Conservation (phyloP, 1,140 invertebrate species). For the Temnothorax curvispinosus region DNA sequence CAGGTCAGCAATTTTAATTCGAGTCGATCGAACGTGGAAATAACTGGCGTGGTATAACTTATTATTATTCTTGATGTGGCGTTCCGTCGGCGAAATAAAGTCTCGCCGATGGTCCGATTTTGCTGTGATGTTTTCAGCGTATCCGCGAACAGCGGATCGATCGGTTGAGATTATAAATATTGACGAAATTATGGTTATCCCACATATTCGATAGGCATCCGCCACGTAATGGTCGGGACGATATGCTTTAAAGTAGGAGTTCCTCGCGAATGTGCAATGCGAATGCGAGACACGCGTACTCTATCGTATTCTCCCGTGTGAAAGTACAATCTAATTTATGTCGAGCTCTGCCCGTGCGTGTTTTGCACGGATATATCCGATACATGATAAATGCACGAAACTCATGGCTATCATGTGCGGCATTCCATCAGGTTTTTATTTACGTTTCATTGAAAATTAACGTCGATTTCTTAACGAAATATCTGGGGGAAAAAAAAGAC, state of each 20-base stretch:
- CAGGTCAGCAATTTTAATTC: conserved; percentile 48
- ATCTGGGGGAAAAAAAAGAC: neutral
- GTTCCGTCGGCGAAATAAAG: conserved; percentile 4
- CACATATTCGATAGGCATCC: conserved; percentile 29
- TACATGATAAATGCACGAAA: conserved; percentile 64
- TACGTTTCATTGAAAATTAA: conserved; percentile 10
- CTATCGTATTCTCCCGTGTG: conserved; percentile 50
- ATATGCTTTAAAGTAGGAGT: conserved; percentile 24
- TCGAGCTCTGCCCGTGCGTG: neutral
- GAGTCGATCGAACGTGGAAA: neutral
- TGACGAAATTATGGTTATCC: conserved; percentile 26
- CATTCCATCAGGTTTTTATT: conserved; percentile 1
- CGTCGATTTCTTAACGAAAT: neutral
- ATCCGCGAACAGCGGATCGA: neutral
- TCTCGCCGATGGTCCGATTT: neutral
- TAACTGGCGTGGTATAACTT: neutral
- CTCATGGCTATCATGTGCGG: neutral
- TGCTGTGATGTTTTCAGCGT: neutral
- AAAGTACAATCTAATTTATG: conserved; percentile 74
- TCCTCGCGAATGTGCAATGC: conserved; percentile 16
- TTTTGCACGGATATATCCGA: conserved; percentile 56
- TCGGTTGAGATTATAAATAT: conserved; percentile 28
- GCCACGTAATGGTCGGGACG: neutral
- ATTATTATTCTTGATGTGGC: conserved; percentile 26
- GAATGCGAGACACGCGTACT: conserved; percentile 47